phyloP scores from a whole-genome alignment of 2,888 invertebrate species.

The Acrocyrtus sp. region DNA sequence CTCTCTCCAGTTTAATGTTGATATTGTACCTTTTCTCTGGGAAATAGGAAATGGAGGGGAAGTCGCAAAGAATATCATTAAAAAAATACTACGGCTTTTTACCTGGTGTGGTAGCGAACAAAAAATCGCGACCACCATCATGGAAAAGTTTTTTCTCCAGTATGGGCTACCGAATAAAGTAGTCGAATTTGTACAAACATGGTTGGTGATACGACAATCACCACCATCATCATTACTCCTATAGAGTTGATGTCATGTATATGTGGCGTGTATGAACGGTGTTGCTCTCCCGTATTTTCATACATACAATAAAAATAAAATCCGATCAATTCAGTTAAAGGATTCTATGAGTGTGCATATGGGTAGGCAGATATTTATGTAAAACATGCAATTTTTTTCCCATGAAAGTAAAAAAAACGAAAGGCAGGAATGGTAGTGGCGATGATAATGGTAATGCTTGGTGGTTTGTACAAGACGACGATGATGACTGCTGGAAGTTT shows the following conservation, averaged over 20 bases:
- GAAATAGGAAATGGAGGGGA: slow-evolving; percentile 51
- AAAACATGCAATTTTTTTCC: not conserved
- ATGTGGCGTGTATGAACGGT: not conserved
- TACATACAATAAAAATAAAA: no score
- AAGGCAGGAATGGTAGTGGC: not conserved
- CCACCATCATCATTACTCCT: not conserved
- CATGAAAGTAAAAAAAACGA: no score
- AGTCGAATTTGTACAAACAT: slow-evolving; percentile 5
- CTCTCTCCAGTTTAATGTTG: not conserved
- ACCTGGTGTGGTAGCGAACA: not conserved
- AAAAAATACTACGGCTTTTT: slow-evolving; percentile 18
- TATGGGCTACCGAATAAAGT: not conserved
- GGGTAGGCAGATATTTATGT: not conserved
- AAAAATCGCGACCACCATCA: slow-evolving; percentile 3
- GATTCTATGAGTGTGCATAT: not conserved
- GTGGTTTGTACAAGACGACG: slow-evolving; percentile 4
- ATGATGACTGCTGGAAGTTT: slow-evolving; percentile 13
- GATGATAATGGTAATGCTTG: slow-evolving; percentile 13
- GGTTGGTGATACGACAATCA: not conserved
- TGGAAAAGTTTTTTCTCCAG: not conserved
- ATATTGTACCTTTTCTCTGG: not conserved
- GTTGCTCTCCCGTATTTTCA: no score
- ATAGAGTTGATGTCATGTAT: not conserved
- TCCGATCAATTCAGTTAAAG: not conserved
- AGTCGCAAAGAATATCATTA: slow-evolving; percentile 44